Base-by-base conservation (phyloP, 2,113 vertebrate genomes). In the Sceloporus tristichus region DNA sequence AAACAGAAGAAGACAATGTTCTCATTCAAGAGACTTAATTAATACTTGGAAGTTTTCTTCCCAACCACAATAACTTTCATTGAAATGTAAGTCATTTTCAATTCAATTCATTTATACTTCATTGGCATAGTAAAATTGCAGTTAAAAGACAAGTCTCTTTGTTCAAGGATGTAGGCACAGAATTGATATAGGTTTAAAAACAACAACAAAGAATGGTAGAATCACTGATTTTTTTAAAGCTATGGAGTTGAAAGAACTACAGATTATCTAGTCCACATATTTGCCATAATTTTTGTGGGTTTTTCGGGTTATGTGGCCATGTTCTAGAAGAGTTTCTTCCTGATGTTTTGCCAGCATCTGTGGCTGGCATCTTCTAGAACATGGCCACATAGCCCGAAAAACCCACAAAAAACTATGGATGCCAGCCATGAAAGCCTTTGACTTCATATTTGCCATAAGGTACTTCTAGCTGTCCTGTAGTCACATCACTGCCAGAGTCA, bases 51-150 rank as follows among this genome's bases (percentile, higher is more conserved):
- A 16, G 79, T 53, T 82, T 86, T 48, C 34, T 87, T 74, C 78
- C 56, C 54, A 74, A 14, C 68, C 79, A 87, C 86, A 82, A 74
- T 87, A 80, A 23, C 4, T 87, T 87, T 74, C 85, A 65, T 74
- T 87, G 78, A 87, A 81, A 87, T 87, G 77, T 73, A 80, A 80
- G 65, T 71, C 65, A 79, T 79, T 86, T 86, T 79, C 77, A 79
- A 71, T 81, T 87, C 54, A 87, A 73, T 87, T 74, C 40, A 82
- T 82, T 81, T 74, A 81, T 81, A 87, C 53, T 87, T 81, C 62
- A 82, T 82, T 82, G 56, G 77, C 70, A 81, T 82, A 54, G 68
- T 74, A 81, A 66, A 74, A 73, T 87, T 48, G 62, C 73, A 85
- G 80, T 68, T 78, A 79, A 86, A 87, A 81, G 79, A 82, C 68